Conservation (phyloP, 2,113 vertebrate species). For the Chloropsis hardwickii region DNA sequence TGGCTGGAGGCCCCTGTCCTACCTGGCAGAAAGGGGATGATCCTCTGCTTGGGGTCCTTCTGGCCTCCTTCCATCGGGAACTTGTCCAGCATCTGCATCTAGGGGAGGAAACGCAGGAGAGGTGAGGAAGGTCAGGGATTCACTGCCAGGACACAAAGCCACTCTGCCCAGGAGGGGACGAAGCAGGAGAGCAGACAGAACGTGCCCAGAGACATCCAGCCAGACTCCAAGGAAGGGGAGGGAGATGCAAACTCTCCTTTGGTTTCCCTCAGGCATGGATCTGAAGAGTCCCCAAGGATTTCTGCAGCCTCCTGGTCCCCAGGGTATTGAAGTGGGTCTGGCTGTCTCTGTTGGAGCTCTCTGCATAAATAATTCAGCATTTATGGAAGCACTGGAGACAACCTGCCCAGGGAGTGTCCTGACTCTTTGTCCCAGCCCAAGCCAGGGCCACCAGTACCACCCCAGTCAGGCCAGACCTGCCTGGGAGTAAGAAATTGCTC, state of each 20-base stretch:
- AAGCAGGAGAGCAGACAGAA: background rate
- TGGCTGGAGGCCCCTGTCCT: background rate
- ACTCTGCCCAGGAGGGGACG: background rate
- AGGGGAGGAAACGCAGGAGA: constrained; percentile 13
- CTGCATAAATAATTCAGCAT: background rate
- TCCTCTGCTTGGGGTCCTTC: constrained; percentile 96
- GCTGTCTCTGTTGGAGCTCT: background rate
- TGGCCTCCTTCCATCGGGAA: constrained; percentile 98
- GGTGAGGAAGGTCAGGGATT: background rate
- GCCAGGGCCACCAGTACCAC: background rate
- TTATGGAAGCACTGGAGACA: background rate
- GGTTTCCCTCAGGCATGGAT: background rate
- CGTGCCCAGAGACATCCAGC: background rate
- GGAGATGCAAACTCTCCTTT: background rate
- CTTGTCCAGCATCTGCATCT: constrained; percentile 99
- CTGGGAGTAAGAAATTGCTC: background rate
- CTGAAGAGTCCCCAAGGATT: background rate
- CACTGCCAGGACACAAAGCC: background rate
- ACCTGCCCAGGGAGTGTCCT: background rate
- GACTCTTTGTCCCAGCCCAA: background rate
- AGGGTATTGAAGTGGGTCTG: background rate
- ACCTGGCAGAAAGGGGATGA: constrained; percentile 98
- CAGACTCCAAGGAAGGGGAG: background rate
- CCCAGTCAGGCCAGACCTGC: background rate
- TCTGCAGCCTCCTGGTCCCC: background rate